Base-by-base conservation (phyloP, 2,113 vertebrate genomes). In the Oxygymnocypris stewartii region DNA sequence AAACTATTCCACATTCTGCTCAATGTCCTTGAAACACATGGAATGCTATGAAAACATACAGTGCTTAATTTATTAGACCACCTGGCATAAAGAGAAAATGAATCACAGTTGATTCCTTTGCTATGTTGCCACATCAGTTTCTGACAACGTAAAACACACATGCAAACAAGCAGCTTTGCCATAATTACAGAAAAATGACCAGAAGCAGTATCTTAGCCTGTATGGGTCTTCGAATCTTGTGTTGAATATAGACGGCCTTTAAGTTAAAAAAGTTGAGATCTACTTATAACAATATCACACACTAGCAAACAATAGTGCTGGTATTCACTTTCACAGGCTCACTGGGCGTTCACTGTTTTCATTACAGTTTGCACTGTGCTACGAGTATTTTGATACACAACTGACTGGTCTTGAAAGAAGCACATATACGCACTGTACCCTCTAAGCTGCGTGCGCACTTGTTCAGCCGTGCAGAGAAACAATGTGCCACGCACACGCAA, bases 311-410 rank as follows among this genome's bases (percentile, higher is more conserved):
- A 40, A 73, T 11, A 47, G n/a, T 47, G 28, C 28, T 51, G 44
- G 67, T 82, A 28, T 86, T 78, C 42, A 23, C 13, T 40, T 69
- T 83, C 82, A 51, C 76, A 82, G 54, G 65, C 57, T 11, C 37
- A 84, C 28, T 13, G 44, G 73, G 54, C 63, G 57, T 54, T 2
- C 63, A 71, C 67, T 37, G 14, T 4, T 71, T 10, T 71, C 67
- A 37, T 35, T 69, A 6, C 25, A 6, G 57, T 25, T 65, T 13
- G 49, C 61, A 71, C 35, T 71, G 31, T 20, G 67, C 7, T 20
- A 40, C 1, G 13, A 31, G 63, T 71, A 16, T 20, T 71, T 35
- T 71, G 31, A 23, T 65, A 63, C 84, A 28, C 84, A 83, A 85
- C 73, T 71, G 76, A 47, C 63, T 18, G 25, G 14, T 61, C 11